Conservation (phyloP, 2,888 invertebrate genomes). For the Eupeodes latifasciatus region DNA sequence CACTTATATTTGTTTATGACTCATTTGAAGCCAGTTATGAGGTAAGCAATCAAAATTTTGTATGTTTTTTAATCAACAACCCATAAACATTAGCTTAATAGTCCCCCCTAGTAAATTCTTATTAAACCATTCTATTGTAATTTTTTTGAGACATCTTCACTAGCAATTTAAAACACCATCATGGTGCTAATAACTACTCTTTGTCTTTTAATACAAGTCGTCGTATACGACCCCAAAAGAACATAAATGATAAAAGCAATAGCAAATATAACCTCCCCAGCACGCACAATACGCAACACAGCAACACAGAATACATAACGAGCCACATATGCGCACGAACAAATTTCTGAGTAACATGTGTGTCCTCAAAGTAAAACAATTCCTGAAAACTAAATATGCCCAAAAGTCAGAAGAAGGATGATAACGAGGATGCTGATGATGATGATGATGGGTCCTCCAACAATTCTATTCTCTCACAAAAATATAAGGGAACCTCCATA, state of each 20-base stretch:
- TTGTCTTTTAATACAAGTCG: conserved; percentile 10
- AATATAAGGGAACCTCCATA: neutral
- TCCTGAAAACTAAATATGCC: conserved; percentile 46
- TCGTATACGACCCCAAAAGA: conserved; percentile 17
- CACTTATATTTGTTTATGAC: too few species aligned
- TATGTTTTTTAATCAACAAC: too few species aligned
- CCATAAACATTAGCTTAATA: too few species aligned
- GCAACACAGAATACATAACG: conserved; percentile 44
- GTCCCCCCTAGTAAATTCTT: neutral
- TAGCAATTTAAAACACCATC: conserved; percentile 1
- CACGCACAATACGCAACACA: conserved; percentile 51
- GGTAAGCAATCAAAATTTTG: too few species aligned
- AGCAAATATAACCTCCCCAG: conserved; percentile 35
- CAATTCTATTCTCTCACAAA: conserved; percentile 21
- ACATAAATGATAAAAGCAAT: neutral
- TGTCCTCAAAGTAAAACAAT: conserved; percentile 40
- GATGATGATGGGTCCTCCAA: conserved; percentile 17
- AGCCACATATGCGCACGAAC: conserved; percentile 32
- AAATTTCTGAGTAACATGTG: conserved; percentile 14
- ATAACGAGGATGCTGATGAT: too few species aligned
- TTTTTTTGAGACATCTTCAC: conserved; percentile 54
- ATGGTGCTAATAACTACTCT: neutral
- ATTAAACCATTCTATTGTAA: conserved; percentile 67
- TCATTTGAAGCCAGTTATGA: too few species aligned
- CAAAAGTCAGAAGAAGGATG: conserved; percentile 9